These are phyloP conservation scores for Oncorhynchus keta DNA, from an alignment of 2,113 vertebrate species.

Conservation along the genomic window DNA sequence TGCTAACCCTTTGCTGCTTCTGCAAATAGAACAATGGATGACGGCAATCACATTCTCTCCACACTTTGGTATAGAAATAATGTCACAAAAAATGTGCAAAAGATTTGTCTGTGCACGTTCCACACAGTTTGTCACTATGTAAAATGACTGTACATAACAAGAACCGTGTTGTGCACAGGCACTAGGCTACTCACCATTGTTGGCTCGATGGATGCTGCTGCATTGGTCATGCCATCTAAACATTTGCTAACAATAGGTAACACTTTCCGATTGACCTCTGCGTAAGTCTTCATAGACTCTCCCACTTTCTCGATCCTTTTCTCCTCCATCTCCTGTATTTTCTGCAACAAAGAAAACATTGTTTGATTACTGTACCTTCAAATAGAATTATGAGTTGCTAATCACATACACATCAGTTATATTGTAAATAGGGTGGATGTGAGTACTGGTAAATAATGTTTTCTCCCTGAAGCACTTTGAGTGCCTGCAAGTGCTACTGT, in stretches of 20 bases:
- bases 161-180: too few species aligned
- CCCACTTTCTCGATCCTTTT: conserved; percentile 81
- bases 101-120: too few species aligned
- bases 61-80: too few species aligned
- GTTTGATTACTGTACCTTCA: background rate
- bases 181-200: conserved; percentile 76
- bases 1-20: background rate
- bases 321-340: conserved; percentile 97
- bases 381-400: too few species aligned
- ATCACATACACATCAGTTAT: background rate
- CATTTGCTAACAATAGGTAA: conserved; percentile 87
- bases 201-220: conserved; percentile 84
- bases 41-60: too few species aligned
- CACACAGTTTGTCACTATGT: too few species aligned
- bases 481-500: too few species aligned
- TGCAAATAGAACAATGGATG: too few species aligned
- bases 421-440: background rate
- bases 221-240: conserved; percentile 89
- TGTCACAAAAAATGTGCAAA: too few species aligned
- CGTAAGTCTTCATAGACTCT: conserved; percentile 84
- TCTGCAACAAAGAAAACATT: conserved; percentile 61
- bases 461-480: too few species aligned
- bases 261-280: conserved; percentile 86
- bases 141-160: too few species aligned
- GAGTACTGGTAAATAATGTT: too few species aligned